Base-by-base conservation (phyloP, 2,797 vertebrate genomes). In the Fundulus diaphanus region DNA sequence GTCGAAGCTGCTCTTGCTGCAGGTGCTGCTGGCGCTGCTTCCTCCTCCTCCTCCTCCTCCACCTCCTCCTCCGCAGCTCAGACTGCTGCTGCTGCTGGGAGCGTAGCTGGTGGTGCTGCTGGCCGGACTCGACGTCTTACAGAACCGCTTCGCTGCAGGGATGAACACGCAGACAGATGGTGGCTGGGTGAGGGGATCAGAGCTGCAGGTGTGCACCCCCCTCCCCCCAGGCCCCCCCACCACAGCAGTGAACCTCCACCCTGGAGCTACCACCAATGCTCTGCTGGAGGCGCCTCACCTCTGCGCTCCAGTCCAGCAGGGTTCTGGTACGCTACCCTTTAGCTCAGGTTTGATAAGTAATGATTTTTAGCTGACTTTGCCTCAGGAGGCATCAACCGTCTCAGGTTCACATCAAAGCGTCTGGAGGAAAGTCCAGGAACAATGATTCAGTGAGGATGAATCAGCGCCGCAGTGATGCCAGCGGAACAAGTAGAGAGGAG, bases 1-100 rank as follows among this genome's bases (percentile, higher is more conserved):
- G 95, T 99, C 98, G 78, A 99, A 99, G 95, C 98, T 99, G 96
- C 98, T 98, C 90, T 97, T 98, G 93, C 98, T 99, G 96, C 98
- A 98, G 86, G 97, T 98, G 94, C 98, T 99, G 96, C 98, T 99
- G 93, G 97, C 97, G 73, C 98, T 99, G 96, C 98, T 98, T 84
- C 96, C 93, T 0, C 79, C 86, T 3, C 79, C 86, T 83, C 96
- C 93, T 0, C 79, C 86, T 2, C 79, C 85, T 1, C 76, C 84
- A 0, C 79, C 86, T 67, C 77, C 90, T 44, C 82, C 89, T 49
- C 89, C 97, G 94, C 97, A 94, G 93, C 96, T 97, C 94, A 97
- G 95, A 82, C 93, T 94, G 92, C 96, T 95, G 95, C 97, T 97
- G 96, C 97, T 98, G 96, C 98, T 99, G 88, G 98, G 98, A 77